These are phyloP conservation scores for Ips nitidus DNA, from an alignment of 1,140 invertebrate genomes.

Conservation along the genomic window DNA sequence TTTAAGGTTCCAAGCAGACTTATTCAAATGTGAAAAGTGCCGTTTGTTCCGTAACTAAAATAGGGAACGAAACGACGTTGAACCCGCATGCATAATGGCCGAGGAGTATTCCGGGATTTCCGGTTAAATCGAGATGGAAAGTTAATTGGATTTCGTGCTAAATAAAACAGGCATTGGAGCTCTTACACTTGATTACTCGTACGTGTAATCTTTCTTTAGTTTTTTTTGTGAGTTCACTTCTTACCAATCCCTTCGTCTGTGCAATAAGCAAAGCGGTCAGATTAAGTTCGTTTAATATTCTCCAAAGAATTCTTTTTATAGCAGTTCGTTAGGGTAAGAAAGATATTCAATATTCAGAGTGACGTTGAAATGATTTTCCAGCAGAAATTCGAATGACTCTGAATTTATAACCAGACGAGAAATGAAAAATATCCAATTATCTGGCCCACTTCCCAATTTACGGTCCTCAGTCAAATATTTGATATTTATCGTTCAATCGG, in stretches of 20 bases:
- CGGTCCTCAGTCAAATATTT: constrained; percentile 10
- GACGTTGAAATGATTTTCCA: constrained; percentile 18
- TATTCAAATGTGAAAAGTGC: constrained; percentile 9
- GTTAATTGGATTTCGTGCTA: constrained; percentile 28
- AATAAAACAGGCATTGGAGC: constrained; percentile 17
- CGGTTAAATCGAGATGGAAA: constrained; percentile 22
- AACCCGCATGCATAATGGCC: constrained; percentile 17
- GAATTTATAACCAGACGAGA: constrained; percentile 21
- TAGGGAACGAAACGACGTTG: not conserved
- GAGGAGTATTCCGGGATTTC: constrained; percentile 14
- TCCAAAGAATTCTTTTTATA: constrained; percentile 6
- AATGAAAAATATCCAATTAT: constrained; percentile 31
- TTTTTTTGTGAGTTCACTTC: not conserved
- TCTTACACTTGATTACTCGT: constrained; percentile 19
- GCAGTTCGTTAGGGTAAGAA: constrained; percentile 14
- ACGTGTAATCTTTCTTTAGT: constrained; percentile 22
- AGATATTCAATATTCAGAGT: constrained; percentile 21
- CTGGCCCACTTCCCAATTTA: constrained; percentile 23
- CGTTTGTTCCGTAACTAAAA: constrained; percentile 14
- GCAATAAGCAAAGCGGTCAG: not conserved
- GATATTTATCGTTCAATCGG: constrained; percentile 18
- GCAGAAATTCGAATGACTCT: constrained; percentile 13
- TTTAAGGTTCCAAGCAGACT: not conserved
- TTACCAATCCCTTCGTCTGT: not conserved
- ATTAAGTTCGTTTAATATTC: constrained; percentile 14